Evolutionary conservation across 2,113 vertebrate genomes (phyloP), one percentile per base, ranked within the genome.

Genomic region (Boleophthalmus pectinirostris): DNA sequence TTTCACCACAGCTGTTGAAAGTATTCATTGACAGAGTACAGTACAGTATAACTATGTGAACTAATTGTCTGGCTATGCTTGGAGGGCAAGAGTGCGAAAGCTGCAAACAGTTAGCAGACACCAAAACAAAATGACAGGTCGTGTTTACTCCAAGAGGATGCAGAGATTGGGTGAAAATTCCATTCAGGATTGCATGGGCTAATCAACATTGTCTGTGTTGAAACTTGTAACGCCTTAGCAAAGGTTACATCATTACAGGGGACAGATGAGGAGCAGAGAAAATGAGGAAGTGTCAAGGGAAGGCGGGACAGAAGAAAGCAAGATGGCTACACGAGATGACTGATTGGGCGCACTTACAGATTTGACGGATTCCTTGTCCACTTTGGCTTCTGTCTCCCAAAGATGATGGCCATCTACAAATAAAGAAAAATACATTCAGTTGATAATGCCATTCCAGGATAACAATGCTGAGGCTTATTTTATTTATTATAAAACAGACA

Each of bases 341-440:
- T 16, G 45, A 57, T n/a, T 8, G 54, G n/a, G 2, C 38, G 54
- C 80, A 96, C 97, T 98, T 92, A 99, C 97, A 89, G 94, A 92
- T 93, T 98, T 97, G 92, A 94, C 91, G 83, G 97, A 92, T 88
- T 96, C 96, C 88, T 95, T 96, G 93, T 99, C 97, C 0, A 95
- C 96, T 85, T 98, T 98, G 68, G 96, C 97, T 93, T 99, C 97
- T 79, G 96, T 96, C 91, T 99, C 97, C 97, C 97, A 99, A 86
- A 99, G 93, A 72, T 99, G 97, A 93, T 99, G 97, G 72, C 97
- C 97, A 93, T 99, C 97, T 99, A 81, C 68, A 89, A 91, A 85
- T 7, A 18, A 61, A 61, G 15, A 65, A 65, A 73, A 21, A 49
- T 57, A 23, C 77, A 70, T 3, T 21, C 70, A 54, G 57, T 47